These are phyloP conservation scores for Rhimphoctona megacephalus DNA, from an alignment of 2,888 invertebrate species.

Conservation along the genomic window DNA sequence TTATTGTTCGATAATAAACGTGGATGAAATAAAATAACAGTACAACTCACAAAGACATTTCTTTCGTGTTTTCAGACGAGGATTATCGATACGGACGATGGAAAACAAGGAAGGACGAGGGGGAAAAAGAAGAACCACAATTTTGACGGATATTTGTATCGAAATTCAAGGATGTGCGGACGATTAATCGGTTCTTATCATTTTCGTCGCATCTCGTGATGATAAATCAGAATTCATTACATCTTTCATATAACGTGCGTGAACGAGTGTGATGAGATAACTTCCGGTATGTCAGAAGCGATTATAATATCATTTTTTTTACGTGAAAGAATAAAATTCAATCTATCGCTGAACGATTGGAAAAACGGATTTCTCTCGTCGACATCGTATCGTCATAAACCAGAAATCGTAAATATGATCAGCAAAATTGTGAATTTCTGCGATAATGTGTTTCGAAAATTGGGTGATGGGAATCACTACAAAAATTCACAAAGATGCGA, in stretches of 20 bases:
- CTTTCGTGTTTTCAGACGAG: background rate
- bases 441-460: conserved; percentile 1
- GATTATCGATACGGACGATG: background rate
- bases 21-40: background rate
- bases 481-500: conserved; percentile 29
- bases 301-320: conserved; percentile 7
- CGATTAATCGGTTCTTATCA: background rate
- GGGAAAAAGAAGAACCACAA: background rate
- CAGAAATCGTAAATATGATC: background rate
- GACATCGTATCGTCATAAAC: background rate
- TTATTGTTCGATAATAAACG: background rate
- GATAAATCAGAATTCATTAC: background rate
- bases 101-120: background rate
- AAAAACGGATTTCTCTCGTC: conserved; percentile 12
- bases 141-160: background rate
- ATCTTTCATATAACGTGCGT: background rate
- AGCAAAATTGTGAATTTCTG: conserved; percentile 6
- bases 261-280: conserved; percentile 35
- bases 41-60: background rate
- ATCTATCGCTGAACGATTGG: background rate
- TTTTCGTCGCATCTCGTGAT: background rate
- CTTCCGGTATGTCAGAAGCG: conserved; percentile 25
- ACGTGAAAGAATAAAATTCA: conserved; percentile 17
- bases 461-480: conserved; percentile 15
- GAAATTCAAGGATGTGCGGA: background rate